phyloP scores from a whole-genome alignment of 2,797 vertebrate genomes.

The Prunella strophiata region DNA sequence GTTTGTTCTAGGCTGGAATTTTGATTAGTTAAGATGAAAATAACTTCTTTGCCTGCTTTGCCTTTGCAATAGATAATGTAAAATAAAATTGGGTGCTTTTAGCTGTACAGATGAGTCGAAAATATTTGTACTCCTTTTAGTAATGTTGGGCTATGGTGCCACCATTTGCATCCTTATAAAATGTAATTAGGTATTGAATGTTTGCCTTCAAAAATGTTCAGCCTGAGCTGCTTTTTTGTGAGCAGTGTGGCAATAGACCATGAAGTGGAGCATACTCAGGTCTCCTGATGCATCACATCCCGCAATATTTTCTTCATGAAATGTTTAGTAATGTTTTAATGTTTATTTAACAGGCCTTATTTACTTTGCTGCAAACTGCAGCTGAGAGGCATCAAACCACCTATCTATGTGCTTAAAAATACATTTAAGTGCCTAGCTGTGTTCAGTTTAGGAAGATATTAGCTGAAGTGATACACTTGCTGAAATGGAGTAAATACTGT shows the following conservation, averaged over 20 bases:
- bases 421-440: background rate
- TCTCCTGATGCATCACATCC: background rate
- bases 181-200: background rate
- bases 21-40: background rate
- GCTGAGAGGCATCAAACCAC: background rate
- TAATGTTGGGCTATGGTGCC: background rate
- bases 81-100: background rate
- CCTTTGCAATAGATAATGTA: background rate
- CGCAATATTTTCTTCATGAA: background rate
- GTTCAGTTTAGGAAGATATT: background rate
- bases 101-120: background rate
- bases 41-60: background rate
- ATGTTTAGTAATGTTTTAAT: background rate
- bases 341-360: background rate
- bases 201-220: constrained; percentile 1
- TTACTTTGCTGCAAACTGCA: background rate
- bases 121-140: background rate
- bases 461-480: background rate
- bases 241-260: background rate
- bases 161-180: background rate
- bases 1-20: background rate
- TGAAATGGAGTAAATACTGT: background rate
- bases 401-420: background rate
- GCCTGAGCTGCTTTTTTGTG: background rate
- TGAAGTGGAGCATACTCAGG: background rate